phyloP scores from a whole-genome alignment of 2,797 vertebrate species.

The Argyrosomus regius region DNA sequence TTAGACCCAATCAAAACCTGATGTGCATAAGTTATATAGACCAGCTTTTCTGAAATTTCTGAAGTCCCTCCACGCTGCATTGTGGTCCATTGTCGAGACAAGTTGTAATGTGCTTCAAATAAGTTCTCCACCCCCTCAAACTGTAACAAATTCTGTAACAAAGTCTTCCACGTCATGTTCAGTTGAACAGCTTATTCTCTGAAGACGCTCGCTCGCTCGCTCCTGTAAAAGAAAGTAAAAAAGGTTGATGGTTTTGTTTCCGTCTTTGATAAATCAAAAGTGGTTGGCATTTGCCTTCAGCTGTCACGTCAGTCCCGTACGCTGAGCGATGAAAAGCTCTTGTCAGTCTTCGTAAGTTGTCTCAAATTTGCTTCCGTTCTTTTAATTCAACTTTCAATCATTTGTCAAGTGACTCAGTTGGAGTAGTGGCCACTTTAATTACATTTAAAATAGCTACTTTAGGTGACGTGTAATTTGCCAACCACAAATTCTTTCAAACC shows the following conservation, averaged over 20 bases:
- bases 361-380: background rate
- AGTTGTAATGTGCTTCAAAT: background rate
- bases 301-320: slow-evolving; percentile 10
- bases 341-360: slow-evolving; percentile 8
- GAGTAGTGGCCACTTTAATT: slow-evolving; percentile 21
- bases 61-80: background rate
- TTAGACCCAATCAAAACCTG: background rate
- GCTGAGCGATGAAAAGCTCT: slow-evolving; percentile 36
- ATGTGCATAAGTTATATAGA: background rate
- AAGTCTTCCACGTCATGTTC: slow-evolving; percentile 16
- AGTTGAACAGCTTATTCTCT: slow-evolving; percentile 1
- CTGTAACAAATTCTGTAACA: slow-evolving; percentile 14
- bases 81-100: background rate
- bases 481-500: slow-evolving; percentile 8
- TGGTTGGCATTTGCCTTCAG: slow-evolving; percentile 23
- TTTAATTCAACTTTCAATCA: slow-evolving; percentile 52
- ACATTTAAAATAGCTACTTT: slow-evolving; percentile 33
- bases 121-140: background rate
- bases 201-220: background rate
- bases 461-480: background rate
- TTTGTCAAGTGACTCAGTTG: slow-evolving; percentile 36
- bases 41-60: background rate
- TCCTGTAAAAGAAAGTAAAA: slow-evolving; percentile 6
- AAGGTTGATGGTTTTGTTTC: slow-evolving; percentile 13
- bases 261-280: slow-evolving; percentile 33